Evolutionary conservation across 2,888 invertebrate genomes (phyloP), one percentile per base, ranked within the genome.

Genomic region (Aporophyla lueneburgensis): DNA sequence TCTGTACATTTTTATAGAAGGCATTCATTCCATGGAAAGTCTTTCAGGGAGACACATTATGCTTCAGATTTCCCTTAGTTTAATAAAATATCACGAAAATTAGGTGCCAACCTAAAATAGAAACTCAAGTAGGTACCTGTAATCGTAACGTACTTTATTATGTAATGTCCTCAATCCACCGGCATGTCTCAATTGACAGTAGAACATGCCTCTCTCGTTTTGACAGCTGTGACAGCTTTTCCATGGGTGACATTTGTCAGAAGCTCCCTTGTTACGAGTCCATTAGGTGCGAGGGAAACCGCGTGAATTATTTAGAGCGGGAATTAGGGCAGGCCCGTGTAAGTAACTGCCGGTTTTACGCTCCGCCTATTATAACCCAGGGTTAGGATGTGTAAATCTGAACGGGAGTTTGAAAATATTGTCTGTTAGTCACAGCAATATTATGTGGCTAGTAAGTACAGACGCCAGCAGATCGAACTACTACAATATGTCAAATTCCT

Each of bases 231-330:
- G 46, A n/a, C 67, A 51, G 56, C 24, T 54, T 16, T n/a, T n/a
- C 16, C 19, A 19, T 19, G 40, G 56, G 19, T 66, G 68, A 67
- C 7, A 76, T 78, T 78, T 78, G 68, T 49, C 40, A 21, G 40
- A 43, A 70, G 53, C 12, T 78, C 43, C 24, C 33, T n/a, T 49
- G 40, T 43, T 49, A 46, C 14, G 46, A 9, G 63, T 10, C 43
- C 59, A 56, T 81, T 40, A 66, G 27, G 9, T 24, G 62, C 7
- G 53, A 53, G 51, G 21, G 56, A 67, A 67, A 14, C 66, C 12
- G 27, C 16, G 24, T 75, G 33, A 56, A 67, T 82, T 58, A 79
- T 79, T 81, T 58, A 68, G 56, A 19, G 24, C 40, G 43, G 40
- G n/a, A 19, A 54, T 59, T 27, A 61, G 40, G 43, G n/a, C 46